Evolutionary conservation across 2,888 invertebrate species (phyloP), one percentile per base, ranked within the genome.

Genomic region (Archaeoteleia sp.): DNA sequence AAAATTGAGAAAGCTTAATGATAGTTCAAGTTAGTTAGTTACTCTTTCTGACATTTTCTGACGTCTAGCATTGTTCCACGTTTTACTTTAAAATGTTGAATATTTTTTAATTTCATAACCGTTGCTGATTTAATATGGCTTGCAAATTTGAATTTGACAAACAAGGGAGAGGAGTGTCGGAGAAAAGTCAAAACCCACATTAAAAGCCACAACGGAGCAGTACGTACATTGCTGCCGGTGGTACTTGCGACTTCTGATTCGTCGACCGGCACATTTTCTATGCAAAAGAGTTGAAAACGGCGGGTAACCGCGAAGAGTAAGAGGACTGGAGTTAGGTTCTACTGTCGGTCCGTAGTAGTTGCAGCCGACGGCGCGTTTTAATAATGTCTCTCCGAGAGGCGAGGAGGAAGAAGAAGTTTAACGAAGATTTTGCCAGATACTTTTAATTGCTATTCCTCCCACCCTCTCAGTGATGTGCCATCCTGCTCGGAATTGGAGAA

Each of bases 351-450:
- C 68, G 67, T 73, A 73, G 76, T 72, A 76, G 77, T 78, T 77
- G 74, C 78, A 76, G 77, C 74, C 78, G 76, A 77, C 78, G 78
- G 80, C 79, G 80, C 79, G 78, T 81, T 82, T 82, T 72, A 70
- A 70, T 73, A 73, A 72, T 70, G 65, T 70, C 62, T 66, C 67
- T 48, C 57, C 42, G 66, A 70, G 66, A 71, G 53, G 54, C 67
- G 48, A 42, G 37, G 68, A 62, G 67, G 68, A 65, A 62, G 70
- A 78, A 80, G 81, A 83, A 83, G 82, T 82, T 83, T 82, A 84
- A 83, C 82, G 82, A 81, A 83, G 82, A 83, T 83, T 83, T 81
- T 78, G 80, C 79, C 80, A 80, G 83, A 83, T 84, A 83, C 82
- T 82, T 82, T 84, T 84, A 83, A 83, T 83, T 84, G 83, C 82